A percentile compares a stretch with the other conserved stretches of the same genome.
Conservation (phyloP, 2,113 vertebrate genomes). For the Gymnarchus niloticus region DNA sequence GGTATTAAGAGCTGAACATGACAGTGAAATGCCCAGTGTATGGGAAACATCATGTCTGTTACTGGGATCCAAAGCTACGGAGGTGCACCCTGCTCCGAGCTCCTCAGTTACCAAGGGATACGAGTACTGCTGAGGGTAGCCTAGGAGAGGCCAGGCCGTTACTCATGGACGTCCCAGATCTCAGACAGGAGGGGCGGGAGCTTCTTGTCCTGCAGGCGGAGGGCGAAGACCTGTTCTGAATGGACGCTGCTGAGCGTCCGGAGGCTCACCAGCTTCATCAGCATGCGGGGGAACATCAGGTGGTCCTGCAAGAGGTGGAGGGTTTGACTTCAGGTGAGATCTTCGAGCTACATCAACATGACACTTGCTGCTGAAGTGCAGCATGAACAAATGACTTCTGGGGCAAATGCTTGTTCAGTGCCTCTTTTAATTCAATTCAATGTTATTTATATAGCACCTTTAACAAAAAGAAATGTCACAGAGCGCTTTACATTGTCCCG, state of each 20-base stretch:
- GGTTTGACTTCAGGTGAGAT: neutral
- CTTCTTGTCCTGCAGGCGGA: constrained; percentile 95
- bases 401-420: neutral
- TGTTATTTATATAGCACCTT: too few species aligned
- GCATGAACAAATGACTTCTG: neutral
- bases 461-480: too few species aligned
- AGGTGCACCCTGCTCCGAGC: neutral
- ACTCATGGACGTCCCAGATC: constrained; percentile 95
- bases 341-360: neutral
- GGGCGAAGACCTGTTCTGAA: constrained; percentile 96
- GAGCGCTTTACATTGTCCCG: too few species aligned
- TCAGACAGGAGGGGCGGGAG: constrained; percentile 91
- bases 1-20: neutral
- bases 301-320: constrained; percentile 68
- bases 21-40: neutral
- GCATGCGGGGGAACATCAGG: constrained; percentile 95
- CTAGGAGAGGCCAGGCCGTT: constrained; percentile 43
- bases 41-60: neutral
- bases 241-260: constrained; percentile 93
- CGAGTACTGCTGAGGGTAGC: neutral
- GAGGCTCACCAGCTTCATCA: constrained; percentile 97
- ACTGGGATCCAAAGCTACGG: neutral
- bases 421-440: too few species aligned
- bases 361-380: neutral
- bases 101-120: neutral